Evolutionary conservation across 2,888 invertebrate species (phyloP), one percentile per base, ranked within the genome.

Genomic region (Allophyes oxyacanthae): DNA sequence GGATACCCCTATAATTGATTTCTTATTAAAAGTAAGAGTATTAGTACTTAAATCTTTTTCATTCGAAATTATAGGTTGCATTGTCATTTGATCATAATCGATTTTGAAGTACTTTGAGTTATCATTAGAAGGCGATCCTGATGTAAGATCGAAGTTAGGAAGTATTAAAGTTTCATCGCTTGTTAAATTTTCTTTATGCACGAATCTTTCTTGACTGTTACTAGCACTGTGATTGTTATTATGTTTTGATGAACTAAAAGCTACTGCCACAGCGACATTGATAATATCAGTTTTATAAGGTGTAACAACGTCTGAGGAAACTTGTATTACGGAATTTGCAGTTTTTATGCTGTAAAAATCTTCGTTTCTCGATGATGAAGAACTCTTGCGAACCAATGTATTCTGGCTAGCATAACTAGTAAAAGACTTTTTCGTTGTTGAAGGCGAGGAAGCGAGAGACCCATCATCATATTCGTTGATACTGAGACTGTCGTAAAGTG

Each of bases 251-350:
- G 45, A 10, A 26, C 81, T 80, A 43, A 75, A 78, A 20, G 85
- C 68, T 26, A 86, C 78, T n/a, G 87, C 86, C 37, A 88, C 65
- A 32, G 86, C 80, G 2, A 87, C 77, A 54, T 84, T 88, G 2
- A 89, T 75, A 0, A 85, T 40, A 38, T 87, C 82, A 34, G 72
- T 75, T 68, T 84, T 84, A 49, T 76, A 87, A 3, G 80, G 74
- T 11, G 46, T 43, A 7, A 36, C 14, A 7, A 36, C 14, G 11
- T 77, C 67, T 37, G 71, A 49, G 28, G 64, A 10, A 8, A 75
- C 51, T 49, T 73, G 54, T 6, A 75, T 55, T 0, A 71, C 54
- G 4, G 82, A 79, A 45, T 59, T 64, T n/a, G 61, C 43, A 11
- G 62, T 58, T 37, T 67, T 52, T 10, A 64, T 20, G 37, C 61